phyloP scores from a whole-genome alignment of 2,888 invertebrate genomes.

The Shargacucullia verbasci region DNA sequence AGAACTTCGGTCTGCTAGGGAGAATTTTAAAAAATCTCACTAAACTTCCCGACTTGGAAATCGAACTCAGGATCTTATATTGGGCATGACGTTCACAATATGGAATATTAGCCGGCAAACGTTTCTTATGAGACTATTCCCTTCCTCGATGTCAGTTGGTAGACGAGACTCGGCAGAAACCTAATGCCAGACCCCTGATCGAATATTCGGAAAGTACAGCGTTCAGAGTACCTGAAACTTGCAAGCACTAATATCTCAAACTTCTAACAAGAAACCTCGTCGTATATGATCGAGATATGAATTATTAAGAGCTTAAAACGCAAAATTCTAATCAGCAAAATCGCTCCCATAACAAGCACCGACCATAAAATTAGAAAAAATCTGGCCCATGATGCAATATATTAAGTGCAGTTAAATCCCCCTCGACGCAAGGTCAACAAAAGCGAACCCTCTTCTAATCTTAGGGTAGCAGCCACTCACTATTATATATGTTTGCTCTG shows the following conservation, averaged over 20 bases:
- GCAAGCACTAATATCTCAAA: slow-evolving; percentile 36
- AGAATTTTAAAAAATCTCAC: no score
- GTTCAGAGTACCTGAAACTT: slow-evolving; percentile 21
- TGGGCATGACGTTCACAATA: no score
- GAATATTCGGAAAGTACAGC: slow-evolving; percentile 37
- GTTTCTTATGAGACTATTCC: no score
- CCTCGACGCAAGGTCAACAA: slow-evolving; percentile 56
- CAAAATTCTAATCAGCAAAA: slow-evolving; percentile 28
- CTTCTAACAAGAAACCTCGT: slow-evolving; percentile 22
- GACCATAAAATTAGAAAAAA: slow-evolving; percentile 21
- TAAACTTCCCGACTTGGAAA: no score
- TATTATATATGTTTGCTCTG: slow-evolving; percentile 68
- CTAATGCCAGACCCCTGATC: slow-evolving; percentile 17
- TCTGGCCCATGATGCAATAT: slow-evolving; percentile 56
- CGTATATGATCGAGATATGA: slow-evolving; percentile 8
- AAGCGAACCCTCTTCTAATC: slow-evolving; percentile 60
- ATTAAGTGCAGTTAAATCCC: slow-evolving; percentile 57
- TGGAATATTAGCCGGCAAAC: no score
- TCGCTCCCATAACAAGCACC: slow-evolving; percentile 3
- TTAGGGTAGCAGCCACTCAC: slow-evolving; percentile 63
- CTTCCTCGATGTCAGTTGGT: no score
- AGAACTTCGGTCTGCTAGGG: no score
- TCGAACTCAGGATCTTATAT: no score
- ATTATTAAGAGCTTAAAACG: slow-evolving; percentile 4
- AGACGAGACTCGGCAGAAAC: slow-evolving; percentile 9